A percentile compares a stretch with the other conserved stretches of the same genome.
Conservation (phyloP, 1,140 invertebrate genomes). For the Cotesia vestalis region DNA sequence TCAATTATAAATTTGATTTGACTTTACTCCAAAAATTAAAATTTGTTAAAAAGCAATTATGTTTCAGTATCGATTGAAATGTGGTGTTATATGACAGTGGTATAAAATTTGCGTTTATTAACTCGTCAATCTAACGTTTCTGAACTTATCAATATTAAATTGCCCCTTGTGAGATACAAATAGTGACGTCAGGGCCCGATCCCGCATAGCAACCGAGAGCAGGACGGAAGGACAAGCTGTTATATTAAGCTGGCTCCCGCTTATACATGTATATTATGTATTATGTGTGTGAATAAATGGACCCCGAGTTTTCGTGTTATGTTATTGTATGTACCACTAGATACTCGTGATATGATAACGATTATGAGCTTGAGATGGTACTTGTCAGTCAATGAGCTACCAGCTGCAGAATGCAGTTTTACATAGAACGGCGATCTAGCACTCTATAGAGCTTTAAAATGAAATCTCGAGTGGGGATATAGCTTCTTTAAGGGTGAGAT, state of each 20-base stretch:
- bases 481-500: too few species aligned
- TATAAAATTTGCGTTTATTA: neutral
- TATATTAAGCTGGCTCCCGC: slow-evolving; percentile 30
- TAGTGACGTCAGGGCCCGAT: slow-evolving; percentile 54
- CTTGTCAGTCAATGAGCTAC: too few species aligned
- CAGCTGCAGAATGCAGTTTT: too few species aligned
- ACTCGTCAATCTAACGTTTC: slow-evolving; percentile 38
- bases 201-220: slow-evolving; percentile 59
- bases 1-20: too few species aligned
- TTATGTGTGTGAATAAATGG: slow-evolving; percentile 26
- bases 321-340: neutral
- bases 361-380: slow-evolving; percentile 33
- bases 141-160: slow-evolving; percentile 59
- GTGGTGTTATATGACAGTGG: too few species aligned
- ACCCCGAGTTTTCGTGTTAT: slow-evolving; percentile 8
- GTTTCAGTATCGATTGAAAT: too few species aligned
- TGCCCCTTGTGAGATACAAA: slow-evolving; percentile 50
- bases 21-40: too few species aligned
- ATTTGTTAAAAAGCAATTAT: too few species aligned
- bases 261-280: slow-evolving; percentile 18
- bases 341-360: slow-evolving; percentile 35
- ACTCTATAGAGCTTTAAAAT: too few species aligned
- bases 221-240: slow-evolving; percentile 49
- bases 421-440: too few species aligned
- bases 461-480: too few species aligned